Conservation (phyloP, 2,797 vertebrate genomes). For the Leucoraja ocellata region DNA sequence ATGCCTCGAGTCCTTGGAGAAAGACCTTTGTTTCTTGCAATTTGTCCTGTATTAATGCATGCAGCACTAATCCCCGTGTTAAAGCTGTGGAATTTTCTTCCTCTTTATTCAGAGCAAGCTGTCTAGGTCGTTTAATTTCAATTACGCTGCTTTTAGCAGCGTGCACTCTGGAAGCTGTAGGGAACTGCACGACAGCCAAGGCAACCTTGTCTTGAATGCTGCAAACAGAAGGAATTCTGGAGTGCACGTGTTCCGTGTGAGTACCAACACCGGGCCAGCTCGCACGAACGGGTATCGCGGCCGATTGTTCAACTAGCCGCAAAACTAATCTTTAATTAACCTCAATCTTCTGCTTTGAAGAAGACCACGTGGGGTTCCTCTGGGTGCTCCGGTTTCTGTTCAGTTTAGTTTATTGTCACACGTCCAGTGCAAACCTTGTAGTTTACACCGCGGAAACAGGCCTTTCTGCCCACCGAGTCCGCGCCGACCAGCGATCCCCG, state of each 20-base stretch:
- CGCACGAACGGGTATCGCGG: neutral
- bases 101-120: conserved; percentile 84
- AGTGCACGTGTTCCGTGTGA: conserved; percentile 81
- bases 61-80: conserved; percentile 70
- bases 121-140: conserved; percentile 95
- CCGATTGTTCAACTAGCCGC: neutral
- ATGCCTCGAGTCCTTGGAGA: conserved; percentile 26
- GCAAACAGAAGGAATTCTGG: conserved; percentile 79
- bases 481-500: too few relatives aligned
- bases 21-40: conserved; percentile 50
- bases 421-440: too few relatives aligned
- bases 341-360: too few relatives aligned
- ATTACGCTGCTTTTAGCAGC: conserved; percentile 78
- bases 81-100: conserved; percentile 57
- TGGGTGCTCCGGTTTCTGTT: too few relatives aligned
- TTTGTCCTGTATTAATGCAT: conserved; percentile 65
- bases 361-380: too few relatives aligned
- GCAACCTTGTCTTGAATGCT: conserved; percentile 82
- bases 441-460: too few relatives aligned
- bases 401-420: too few relatives aligned
- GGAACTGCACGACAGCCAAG: conserved; percentile 91
- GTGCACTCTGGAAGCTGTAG: conserved; percentile 88
- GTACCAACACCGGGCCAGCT: conserved; percentile 58
- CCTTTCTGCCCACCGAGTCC: too few relatives aligned
- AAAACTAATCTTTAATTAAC: neutral